Evolutionary conservation across 2,797 vertebrate genomes (phyloP).

Genomic region (Hafferia zeledoni): DNA sequence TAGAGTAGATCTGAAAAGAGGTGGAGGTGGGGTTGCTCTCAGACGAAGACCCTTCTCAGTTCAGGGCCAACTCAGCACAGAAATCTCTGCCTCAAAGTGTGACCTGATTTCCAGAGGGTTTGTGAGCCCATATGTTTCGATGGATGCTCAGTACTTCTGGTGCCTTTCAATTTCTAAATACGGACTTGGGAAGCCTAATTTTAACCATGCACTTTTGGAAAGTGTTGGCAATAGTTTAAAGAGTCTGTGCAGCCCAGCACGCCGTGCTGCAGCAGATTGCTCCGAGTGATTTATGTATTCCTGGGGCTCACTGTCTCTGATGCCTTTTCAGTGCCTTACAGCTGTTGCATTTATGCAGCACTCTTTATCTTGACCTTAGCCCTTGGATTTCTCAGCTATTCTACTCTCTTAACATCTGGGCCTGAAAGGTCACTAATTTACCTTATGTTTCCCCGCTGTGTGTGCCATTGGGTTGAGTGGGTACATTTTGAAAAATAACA

Average conservation of each 20-base stretch:
- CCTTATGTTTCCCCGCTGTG: slow-evolving; percentile 58
- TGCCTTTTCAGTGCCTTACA: slow-evolving; percentile 67
- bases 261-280: slow-evolving; percentile 40
- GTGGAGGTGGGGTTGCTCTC: not conserved
- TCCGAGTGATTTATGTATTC: slow-evolving; percentile 42
- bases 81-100: not conserved
- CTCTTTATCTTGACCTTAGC: slow-evolving; percentile 71
- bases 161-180: slow-evolving; percentile 53
- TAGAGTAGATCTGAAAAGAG: not conserved
- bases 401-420: slow-evolving; percentile 64
- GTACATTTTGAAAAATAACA: slow-evolving; percentile 60
- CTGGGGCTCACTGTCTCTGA: slow-evolving; percentile 46
- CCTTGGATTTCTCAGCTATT: slow-evolving; percentile 59
- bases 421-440: slow-evolving; percentile 65
- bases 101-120: slow-evolving; percentile 36
- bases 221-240: slow-evolving; percentile 66
- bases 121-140: slow-evolving; percentile 5
- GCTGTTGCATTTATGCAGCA: slow-evolving; percentile 66
- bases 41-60: not conserved
- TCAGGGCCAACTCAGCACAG: not conserved
- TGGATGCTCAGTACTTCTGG: slow-evolving; percentile 45
- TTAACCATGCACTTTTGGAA: slow-evolving; percentile 56
- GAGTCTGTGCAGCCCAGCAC: slow-evolving; percentile 55
- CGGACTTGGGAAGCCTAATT: slow-evolving; percentile 49
- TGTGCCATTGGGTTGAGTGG: slow-evolving; percentile 53